Evolutionary conservation across 2,113 vertebrate species (phyloP).

Genomic region (Gymnogyps californianus): DNA sequence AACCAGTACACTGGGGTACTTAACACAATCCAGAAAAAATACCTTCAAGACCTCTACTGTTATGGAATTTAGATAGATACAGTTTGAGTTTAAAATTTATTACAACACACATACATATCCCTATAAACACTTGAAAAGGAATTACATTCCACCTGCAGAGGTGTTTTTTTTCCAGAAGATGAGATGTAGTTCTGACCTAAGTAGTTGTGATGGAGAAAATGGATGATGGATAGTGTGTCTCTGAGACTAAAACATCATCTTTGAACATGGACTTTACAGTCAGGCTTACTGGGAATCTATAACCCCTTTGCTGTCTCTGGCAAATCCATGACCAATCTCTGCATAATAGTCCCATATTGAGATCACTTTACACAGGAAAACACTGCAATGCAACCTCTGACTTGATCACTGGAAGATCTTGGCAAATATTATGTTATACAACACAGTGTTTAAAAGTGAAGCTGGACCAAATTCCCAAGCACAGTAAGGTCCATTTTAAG

Average conservation of each 20-base stretch:
- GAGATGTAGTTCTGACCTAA: neutral
- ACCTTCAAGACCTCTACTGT: neutral
- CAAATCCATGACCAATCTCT: neutral
- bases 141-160: rapidly evolving
- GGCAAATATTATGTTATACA: neutral
- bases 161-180: neutral
- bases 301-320: neutral
- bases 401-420: neutral
- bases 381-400: neutral
- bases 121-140: neutral
- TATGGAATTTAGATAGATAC: neutral
- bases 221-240: neutral
- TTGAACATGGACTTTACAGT: neutral
- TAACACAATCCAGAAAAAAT: neutral
- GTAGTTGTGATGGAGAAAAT: neutral
- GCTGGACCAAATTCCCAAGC: neutral
- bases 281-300: neutral
- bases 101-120: neutral
- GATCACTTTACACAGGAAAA: neutral
- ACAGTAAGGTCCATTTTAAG: rapidly evolving
- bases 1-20: neutral
- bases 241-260: neutral
- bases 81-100: neutral
- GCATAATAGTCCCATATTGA: neutral
- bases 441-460: neutral